These are phyloP conservation scores for Drosophila demipolita DNA, from an alignment of 2,888 invertebrate species.

Conservation along the genomic window DNA sequence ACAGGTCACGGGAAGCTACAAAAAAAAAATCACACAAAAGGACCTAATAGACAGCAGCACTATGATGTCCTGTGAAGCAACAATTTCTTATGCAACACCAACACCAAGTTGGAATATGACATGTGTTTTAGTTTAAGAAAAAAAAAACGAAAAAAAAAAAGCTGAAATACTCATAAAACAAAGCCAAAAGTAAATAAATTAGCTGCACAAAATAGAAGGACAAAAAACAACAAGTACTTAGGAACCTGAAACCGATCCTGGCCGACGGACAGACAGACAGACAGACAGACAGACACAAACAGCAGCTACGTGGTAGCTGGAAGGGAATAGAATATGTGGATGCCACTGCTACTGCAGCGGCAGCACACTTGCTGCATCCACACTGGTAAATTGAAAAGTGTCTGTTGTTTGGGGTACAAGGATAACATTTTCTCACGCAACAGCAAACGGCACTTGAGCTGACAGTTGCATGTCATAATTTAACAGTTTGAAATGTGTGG, in stretches of 20 bases:
- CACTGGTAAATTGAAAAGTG: slow-evolving; percentile 46
- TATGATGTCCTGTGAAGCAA: slow-evolving; percentile 25
- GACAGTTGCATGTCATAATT: slow-evolving; percentile 80
- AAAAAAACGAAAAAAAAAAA: slow-evolving; percentile 14
- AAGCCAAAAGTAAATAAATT: slow-evolving; percentile 67
- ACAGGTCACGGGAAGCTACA: slow-evolving; percentile 38
- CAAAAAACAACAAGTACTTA: slow-evolving; percentile 45
- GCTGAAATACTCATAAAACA: slow-evolving; percentile 40
- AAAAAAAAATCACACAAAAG: slow-evolving; percentile 18
- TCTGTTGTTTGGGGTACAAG: slow-evolving; percentile 67
- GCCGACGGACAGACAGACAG: slow-evolving; percentile 9
- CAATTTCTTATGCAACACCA: slow-evolving; percentile 6
- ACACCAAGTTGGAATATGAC: slow-evolving; percentile 17
- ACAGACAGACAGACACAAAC: slow-evolving; percentile 13
- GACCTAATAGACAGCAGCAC: slow-evolving; percentile 41
- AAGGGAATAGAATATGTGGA: slow-evolving; percentile 44
- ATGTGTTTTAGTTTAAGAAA: slow-evolving; percentile 51
- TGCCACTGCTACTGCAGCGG: slow-evolving; percentile 51
- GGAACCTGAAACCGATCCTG: slow-evolving; percentile 61
- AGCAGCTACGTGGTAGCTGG: slow-evolving; percentile 37
- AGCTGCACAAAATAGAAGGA: slow-evolving; percentile 46
- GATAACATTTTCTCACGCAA: slow-evolving; percentile 76
- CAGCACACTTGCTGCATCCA: slow-evolving; percentile 30
- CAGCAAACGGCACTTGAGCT: slow-evolving; percentile 61
- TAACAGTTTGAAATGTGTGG: slow-evolving; percentile 68